These are phyloP conservation scores for Vipera latastei DNA, from an alignment of 2,797 vertebrate species.

Conservation along the genomic window DNA sequence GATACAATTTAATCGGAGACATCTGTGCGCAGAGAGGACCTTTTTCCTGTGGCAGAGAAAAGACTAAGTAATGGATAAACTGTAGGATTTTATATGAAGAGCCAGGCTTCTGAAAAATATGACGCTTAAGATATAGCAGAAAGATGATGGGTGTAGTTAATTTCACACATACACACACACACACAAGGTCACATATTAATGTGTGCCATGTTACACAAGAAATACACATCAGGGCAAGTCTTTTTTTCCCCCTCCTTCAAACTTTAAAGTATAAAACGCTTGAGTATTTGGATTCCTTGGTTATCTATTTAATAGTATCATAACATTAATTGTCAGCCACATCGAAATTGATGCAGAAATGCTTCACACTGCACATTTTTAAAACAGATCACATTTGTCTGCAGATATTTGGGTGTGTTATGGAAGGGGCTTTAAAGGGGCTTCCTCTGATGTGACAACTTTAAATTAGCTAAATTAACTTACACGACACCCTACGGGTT, in stretches of 20 bases:
- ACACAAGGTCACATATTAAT: background rate
- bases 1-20: constrained; percentile 99
- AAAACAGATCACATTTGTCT: constrained; percentile 54
- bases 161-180: background rate
- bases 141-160: background rate
- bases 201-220: constrained; percentile 61
- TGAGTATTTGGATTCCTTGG: constrained; percentile 67
- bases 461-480: constrained; percentile 6
- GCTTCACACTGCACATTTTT: constrained; percentile 42
- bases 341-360: constrained; percentile 57
- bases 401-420: background rate
- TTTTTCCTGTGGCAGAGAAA: constrained; percentile 76
- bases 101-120: constrained; percentile 79
- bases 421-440: background rate
- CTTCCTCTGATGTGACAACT: background rate
- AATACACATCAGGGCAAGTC: constrained; percentile 55
- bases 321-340: constrained; percentile 63
- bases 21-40: constrained; percentile 92
- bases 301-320: constrained; percentile 72
- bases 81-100: constrained; percentile 85
- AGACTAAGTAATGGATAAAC: constrained; percentile 83
- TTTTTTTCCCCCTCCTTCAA: constrained; percentile 51
- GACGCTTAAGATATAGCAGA: constrained; percentile 71
- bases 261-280: constrained; percentile 56
- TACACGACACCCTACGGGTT: background rate